Evolutionary conservation across 30 jellyfish, hydroid and myxozoan species (phyloP).

Genomic region (Sanderia malayensis): DNA sequence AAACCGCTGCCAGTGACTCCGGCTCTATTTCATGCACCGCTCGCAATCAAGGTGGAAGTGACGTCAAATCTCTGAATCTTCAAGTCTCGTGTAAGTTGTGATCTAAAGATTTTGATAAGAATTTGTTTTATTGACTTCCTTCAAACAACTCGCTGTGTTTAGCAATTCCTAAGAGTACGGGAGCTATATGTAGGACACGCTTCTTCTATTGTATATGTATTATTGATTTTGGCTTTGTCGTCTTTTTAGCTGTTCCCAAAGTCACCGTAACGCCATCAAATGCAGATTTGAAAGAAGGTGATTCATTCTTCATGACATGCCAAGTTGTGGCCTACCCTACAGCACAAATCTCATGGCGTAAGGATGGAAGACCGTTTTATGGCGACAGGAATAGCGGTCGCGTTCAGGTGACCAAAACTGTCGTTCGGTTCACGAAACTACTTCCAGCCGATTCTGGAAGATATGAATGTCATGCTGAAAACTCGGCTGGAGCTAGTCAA

Average conservation of each 20-base stretch:
- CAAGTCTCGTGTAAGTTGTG: conserved; percentile 53
- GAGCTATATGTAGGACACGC: too few relatives aligned
- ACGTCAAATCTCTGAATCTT: conserved; percentile 18
- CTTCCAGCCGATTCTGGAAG: conserved; percentile 57
- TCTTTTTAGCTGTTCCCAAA: conserved; percentile 49
- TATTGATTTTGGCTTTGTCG: neutral
- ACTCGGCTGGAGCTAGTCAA: conserved; percentile 32
- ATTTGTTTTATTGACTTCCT: neutral
- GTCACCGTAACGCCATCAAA: conserved; percentile 32
- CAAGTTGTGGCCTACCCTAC: conserved; percentile 47
- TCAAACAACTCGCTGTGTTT: neutral
- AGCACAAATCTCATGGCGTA: conserved; percentile 48
- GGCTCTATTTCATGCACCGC: conserved; percentile 46
- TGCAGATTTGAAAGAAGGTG: conserved; percentile 50
- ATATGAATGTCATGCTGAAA: conserved; percentile 61
- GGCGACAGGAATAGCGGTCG: conserved; percentile 50
- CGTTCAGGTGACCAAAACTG: conserved; percentile 29
- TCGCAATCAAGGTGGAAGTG: conserved; percentile 41
- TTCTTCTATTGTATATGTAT: too few relatives aligned
- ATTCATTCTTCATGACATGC: conserved; percentile 58
- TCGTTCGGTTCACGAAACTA: conserved; percentile 28
- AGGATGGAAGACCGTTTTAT: conserved; percentile 26
- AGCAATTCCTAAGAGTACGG: neutral
- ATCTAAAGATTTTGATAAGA: too few relatives aligned
- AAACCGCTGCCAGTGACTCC: conserved; percentile 20